Evolutionary conservation across 2,888 invertebrate species (phyloP).

Genomic region (Patella caerulea): DNA sequence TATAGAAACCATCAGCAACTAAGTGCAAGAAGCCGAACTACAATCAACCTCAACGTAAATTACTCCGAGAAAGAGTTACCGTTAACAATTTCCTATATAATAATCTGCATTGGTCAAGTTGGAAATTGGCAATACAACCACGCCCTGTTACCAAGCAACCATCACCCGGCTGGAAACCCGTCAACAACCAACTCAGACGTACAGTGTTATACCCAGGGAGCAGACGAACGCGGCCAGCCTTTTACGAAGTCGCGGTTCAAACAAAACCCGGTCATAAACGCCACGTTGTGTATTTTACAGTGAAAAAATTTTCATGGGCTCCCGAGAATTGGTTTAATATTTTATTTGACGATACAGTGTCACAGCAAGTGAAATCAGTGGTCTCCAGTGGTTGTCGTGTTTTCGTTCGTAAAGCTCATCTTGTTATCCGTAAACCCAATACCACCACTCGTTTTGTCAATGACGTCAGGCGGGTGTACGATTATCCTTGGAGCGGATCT

Average conservation of each 20-base stretch:
- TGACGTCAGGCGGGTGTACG: too few species aligned
- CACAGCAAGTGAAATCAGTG: background rate
- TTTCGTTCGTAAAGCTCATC: background rate
- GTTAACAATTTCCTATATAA: slow-evolving; percentile 45
- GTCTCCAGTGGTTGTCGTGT: background rate
- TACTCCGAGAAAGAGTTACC: slow-evolving; percentile 45
- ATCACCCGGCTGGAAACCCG: slow-evolving; percentile 13
- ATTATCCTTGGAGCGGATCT: too few species aligned
- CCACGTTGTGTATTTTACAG: slow-evolving; percentile 42
- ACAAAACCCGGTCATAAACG: slow-evolving; percentile 36
- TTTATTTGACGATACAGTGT: background rate
- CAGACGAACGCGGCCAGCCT: background rate
- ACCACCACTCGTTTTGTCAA: too few species aligned
- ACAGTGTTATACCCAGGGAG: slow-evolving; percentile 4
- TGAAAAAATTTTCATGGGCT: slow-evolving; percentile 19
- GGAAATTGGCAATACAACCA: slow-evolving; percentile 44
- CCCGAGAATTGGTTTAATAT: slow-evolving; percentile 27
- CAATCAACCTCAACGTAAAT: too few species aligned
- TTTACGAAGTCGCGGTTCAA: slow-evolving; percentile 52
- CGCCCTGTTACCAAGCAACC: background rate
- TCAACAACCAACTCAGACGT: slow-evolving; percentile 13
- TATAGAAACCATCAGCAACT: too few species aligned
- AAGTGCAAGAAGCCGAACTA: too few species aligned
- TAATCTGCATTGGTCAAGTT: slow-evolving; percentile 49
- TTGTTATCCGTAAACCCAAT: too few species aligned